Base-by-base conservation (phyloP, 2,113 vertebrate species). In the Aepyceros melampus region DNA sequence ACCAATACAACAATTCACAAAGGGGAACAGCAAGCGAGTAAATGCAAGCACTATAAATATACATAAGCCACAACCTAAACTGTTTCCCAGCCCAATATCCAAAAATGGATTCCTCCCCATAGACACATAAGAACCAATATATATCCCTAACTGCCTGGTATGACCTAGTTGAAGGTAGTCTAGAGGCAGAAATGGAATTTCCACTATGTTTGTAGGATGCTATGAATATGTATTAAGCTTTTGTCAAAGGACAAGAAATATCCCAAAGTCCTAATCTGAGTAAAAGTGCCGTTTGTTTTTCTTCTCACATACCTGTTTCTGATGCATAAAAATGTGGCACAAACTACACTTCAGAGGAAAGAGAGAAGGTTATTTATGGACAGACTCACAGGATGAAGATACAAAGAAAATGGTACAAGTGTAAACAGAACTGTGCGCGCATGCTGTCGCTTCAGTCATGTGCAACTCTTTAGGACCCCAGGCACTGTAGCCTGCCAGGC, bases 11-110 rank as follows among this genome's bases (percentile, higher is more conserved):
- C 16, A 15, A 45, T 83, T 94, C 71, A 94, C 95, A 97, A 82
- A 64, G 60, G 94, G 94, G 94, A 97, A 94, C 33, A 8, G 91
- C 45, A 47, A 84, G 71, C 81, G 83, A 95, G 81, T 89, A 93
- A 96, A 98, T 85, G 45, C 19, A 94, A 96, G 84, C 49, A 36
- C 84, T 87, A 95, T 97, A 97, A 98, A 98, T 97, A 98, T 95
- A 95, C 97, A 98, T 94, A 98, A 98, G 58, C 64, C 76, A 92
- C 53, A 78, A 78, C 64, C 3, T 53, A 92, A 97, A 91, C 84
- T 47, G 29, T 71, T 96, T 89, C 62, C 36, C 55, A 89, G 19
- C 21, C 55, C 93, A 96, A 56, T 47, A 64, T 95, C 92, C 97
- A 97, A 76, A 87, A 92, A 62, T 85, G 88, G 62, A 98, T 97